These are phyloP conservation scores for Plecotus auritus DNA, from an alignment of 2,113 vertebrate species.

Conservation along the genomic window DNA sequence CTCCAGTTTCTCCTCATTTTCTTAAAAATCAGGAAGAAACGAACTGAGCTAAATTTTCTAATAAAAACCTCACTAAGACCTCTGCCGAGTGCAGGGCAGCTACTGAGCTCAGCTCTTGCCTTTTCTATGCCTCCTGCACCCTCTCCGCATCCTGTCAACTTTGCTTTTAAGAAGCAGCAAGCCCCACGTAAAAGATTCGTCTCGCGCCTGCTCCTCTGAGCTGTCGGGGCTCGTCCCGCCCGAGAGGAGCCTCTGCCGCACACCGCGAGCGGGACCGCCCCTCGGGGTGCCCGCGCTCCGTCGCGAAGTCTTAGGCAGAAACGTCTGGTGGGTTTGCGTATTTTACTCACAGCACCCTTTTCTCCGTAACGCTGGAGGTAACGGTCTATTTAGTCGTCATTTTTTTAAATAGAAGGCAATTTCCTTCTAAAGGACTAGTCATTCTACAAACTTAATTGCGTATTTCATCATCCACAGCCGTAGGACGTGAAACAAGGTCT, in stretches of 20 bases:
- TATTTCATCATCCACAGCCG: too few relatives aligned
- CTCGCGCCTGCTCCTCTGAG: too few relatives aligned
- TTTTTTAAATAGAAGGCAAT: neutral
- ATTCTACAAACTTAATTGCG: neutral
- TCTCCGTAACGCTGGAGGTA: neutral
- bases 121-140: neutral
- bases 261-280: too few relatives aligned
- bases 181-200: too few relatives aligned
- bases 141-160: too few relatives aligned
- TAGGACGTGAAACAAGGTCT: accelerated
- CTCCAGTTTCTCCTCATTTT: neutral
- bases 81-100: neutral
- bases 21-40: neutral
- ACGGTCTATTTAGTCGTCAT: accelerated
- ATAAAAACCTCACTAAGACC: neutral
- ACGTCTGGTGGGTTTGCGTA: neutral
- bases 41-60: accelerated
- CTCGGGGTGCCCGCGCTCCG: too few relatives aligned
- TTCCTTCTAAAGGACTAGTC: neutral
- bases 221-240: too few relatives aligned
- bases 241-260: too few relatives aligned
- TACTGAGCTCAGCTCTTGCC: too few relatives aligned
- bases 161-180: too few relatives aligned
- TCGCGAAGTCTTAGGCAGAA: accelerated
- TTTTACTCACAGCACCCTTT: accelerated